Conservation (phyloP, 2,113 vertebrate species). For the Ctenodactylus gundi region DNA sequence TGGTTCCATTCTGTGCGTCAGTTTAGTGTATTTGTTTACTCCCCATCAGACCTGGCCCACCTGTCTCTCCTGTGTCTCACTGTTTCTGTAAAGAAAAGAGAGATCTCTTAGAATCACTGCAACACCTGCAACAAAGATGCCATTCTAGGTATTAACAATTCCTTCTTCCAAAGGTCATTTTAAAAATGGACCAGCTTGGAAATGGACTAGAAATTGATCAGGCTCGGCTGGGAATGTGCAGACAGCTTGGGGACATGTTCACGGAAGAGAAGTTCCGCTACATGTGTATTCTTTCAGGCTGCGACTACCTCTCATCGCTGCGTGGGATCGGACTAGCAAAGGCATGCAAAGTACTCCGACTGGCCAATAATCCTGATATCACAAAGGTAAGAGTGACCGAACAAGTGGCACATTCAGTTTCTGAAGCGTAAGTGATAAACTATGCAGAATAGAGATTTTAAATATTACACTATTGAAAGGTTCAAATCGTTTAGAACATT, state of each 20-base stretch:
- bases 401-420: neutral
- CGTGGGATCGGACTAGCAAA: constrained; percentile 97
- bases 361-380: constrained; percentile 96
- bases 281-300: constrained; percentile 99
- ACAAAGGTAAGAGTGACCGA: constrained; percentile 87
- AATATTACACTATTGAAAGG: neutral
- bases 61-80: neutral
- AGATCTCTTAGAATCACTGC: neutral
- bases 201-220: constrained; percentile 96
- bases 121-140: neutral
- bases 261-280: constrained; percentile 98
- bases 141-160: neutral
- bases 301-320: constrained; percentile 97
- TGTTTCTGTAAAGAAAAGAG: neutral
- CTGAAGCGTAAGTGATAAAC: neutral
- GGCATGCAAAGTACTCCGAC: constrained; percentile 92
- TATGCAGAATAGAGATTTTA: neutral
- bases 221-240: constrained; percentile 91
- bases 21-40: neutral
- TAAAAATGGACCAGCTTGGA: constrained; percentile 98
- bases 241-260: constrained; percentile 92
- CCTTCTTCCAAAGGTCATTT: constrained; percentile 88
- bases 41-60: neutral
- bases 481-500: neutral
- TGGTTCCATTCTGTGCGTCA: neutral